Evolutionary conservation across 35 echinoderm and acorn worm species (phyloP), one percentile per base, ranked within the genome.

Genomic region (Eucidaris tribuloides): DNA sequence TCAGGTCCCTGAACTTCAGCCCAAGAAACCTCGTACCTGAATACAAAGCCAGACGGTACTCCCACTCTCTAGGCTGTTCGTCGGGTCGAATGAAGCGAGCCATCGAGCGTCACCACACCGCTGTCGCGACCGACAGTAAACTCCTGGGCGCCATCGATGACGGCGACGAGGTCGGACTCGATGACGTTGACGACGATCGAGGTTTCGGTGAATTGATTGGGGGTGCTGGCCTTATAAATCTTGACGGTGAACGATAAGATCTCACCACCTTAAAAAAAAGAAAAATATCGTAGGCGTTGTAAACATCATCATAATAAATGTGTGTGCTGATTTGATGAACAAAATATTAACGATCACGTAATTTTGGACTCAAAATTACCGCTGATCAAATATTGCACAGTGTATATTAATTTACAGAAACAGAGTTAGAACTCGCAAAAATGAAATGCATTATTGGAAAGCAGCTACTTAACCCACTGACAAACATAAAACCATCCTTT

Each of bases 201-300:
- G 1, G 83, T 55, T 30, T 88, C 77, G 1, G 87, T 82, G 62
- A 60, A 78, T 22, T 59, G 50, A 25, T 22, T 62, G 1, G 55
- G 84, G 24, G 84, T 64, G 45, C 90, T 92, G 4, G 89, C 85
- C 54, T 92, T 97, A 76, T 89, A 97, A 2, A 97, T 90, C 29
- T 62, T 34, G 15, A 97, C 94, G 0, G 94, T 97, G 72, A 92
- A 97, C 7, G 64, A 29, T 38, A 97, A 84, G 50, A 18, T 45
- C 58, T 85, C 89, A 11, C 89, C 94, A 89, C 85, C 89, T 97
- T 30, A 36, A 55, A 25, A 76, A 58, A 49, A 24, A 34, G 36
- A 84, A 63, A 22, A 82, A 68, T 11, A 24, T 46, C 50, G 77
- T 6, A 74, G 17, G 7, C 41, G 27, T 14, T 19, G 81, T 27